Base-by-base conservation (phyloP, 2,797 vertebrate species). In the Neomorphus geoffroyi region DNA sequence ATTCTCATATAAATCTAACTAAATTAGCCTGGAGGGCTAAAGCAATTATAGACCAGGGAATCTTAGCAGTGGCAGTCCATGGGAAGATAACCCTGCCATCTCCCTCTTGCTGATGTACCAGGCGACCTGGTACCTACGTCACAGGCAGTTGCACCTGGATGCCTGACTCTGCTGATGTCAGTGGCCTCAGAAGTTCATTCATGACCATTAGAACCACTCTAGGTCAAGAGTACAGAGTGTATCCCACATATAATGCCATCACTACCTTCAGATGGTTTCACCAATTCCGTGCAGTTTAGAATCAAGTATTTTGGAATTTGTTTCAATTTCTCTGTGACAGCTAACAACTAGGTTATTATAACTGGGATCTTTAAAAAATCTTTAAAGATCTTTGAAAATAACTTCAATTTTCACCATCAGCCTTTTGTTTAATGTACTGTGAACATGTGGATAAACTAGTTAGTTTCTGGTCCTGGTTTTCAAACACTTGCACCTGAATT, bases 381-480 rank as follows among this genome's bases (percentile, higher is more conserved):
- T 50, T 50, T 30, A 48, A 30, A 41, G 45, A 45, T 45, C 18
- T 45, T 18, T 45, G 18, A 45, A 45, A 45, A 39, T 18, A 50
- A 50, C 13, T 50, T 50, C 50, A 9, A 11, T 77, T 77, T 90
- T 81, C 27, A 24, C 28, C 9, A 26, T 9, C 1, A 18, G 58
- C n/a, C 26, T 60, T 53, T 73, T 46, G 50, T 75, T 82, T 79
- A 37, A 35, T 21, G 18, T 60, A 13, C 5, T 19, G 16, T 33
- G 9, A 78, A 33, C 10, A 7, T 9, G 81, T 30, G 61, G 84
- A 56, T 65, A 91, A 90, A 27, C 9, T 18, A 19, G 21, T 65
- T 85, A 53, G 14, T 54, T 95, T 77, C 69, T 54, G 3, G 17
- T 60, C 58, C 43, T 50, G 10, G n/a, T 86, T 93, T 92, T 69